These are phyloP conservation scores for Gonioctena quinquepunctata DNA, from an alignment of 1,140 invertebrate species.

Conservation along the genomic window DNA sequence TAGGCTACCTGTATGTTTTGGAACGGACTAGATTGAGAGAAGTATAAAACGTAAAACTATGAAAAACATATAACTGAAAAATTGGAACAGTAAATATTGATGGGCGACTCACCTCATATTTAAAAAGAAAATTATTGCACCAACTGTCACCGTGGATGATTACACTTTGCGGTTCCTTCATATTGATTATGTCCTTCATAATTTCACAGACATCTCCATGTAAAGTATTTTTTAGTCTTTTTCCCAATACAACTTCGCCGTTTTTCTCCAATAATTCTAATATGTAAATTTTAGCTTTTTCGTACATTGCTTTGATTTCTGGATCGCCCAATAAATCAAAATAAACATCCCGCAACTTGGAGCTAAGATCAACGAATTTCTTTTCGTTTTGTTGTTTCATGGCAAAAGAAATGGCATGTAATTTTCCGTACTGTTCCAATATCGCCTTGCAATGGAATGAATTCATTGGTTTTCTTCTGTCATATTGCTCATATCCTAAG, in stretches of 20 bases:
- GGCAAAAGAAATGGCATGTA: constrained; percentile 60
- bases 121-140: constrained; percentile 43
- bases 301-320: constrained; percentile 15
- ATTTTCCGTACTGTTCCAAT: constrained; percentile 58
- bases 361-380: constrained; percentile 29
- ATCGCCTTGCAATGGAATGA: constrained; percentile 55
- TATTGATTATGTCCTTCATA: constrained; percentile 22
- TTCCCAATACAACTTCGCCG: constrained; percentile 23
- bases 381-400: constrained; percentile 54
- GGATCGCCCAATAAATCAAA: neutral
- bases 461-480: constrained; percentile 55
- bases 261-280: constrained; percentile 18
- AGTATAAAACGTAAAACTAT: too few relatives aligned
- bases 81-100: too few relatives aligned
- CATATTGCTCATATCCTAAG: constrained; percentile 54
- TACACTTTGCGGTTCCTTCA: constrained; percentile 22
- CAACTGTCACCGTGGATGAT: constrained; percentile 42
- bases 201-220: constrained; percentile 5
- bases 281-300: neutral
- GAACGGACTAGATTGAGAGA: too few relatives aligned
- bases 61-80: too few relatives aligned
- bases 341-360: constrained; percentile 29
- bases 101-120: constrained; percentile 32
- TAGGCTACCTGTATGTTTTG: too few relatives aligned
- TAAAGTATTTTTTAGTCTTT: constrained; percentile 15